Conservation (phyloP, 2,113 vertebrate species). For the Blennius ocellaris region DNA sequence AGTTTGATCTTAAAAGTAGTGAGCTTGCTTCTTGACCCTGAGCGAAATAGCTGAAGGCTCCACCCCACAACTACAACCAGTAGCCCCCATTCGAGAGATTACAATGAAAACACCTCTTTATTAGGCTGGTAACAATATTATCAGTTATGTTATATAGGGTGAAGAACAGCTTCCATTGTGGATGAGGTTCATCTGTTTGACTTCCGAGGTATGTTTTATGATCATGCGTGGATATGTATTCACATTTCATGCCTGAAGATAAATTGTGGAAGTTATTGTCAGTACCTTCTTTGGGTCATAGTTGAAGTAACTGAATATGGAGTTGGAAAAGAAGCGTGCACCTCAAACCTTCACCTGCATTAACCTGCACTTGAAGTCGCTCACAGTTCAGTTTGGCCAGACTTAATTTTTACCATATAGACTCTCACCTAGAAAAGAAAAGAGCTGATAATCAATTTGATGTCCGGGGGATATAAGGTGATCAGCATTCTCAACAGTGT, state of each 20-base stretch:
- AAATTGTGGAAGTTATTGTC: background rate
- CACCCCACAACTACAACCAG: no score
- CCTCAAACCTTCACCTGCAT: background rate
- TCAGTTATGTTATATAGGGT: no score
- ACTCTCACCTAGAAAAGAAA: background rate
- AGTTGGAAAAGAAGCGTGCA: background rate
- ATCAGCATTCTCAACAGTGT: background rate
- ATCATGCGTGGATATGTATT: background rate
- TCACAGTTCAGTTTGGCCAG: background rate
- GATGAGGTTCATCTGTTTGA: background rate
- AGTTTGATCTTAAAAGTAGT: no score
- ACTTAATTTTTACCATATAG: background rate
- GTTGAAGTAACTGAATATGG: background rate
- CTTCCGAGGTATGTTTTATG: background rate
- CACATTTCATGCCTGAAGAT: constrained; percentile 8
- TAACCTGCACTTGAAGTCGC: background rate
- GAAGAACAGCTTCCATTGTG: background rate
- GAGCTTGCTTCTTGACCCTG: no score
- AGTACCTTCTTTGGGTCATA: background rate
- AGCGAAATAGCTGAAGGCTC: no score
- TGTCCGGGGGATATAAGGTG: background rate
- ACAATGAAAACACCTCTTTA: no score
- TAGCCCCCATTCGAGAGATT: no score
- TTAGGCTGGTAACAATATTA: no score
- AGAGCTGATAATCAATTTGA: background rate